These are phyloP conservation scores for Cydia amplana DNA, from an alignment of 1,140 invertebrate genomes.

Conservation along the genomic window DNA sequence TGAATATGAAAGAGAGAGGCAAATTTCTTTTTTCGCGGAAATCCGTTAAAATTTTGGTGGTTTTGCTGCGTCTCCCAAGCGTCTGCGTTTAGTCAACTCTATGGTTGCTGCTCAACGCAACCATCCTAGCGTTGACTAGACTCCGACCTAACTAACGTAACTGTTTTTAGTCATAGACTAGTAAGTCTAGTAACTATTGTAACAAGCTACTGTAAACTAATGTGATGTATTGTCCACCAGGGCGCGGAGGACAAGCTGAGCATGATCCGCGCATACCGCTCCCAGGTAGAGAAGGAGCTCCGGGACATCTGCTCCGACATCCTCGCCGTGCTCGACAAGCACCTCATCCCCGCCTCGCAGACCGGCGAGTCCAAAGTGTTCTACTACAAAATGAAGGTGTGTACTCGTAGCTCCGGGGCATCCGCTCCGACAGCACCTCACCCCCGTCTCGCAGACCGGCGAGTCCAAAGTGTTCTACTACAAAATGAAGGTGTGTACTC, in stretches of 20 bases:
- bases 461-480: conserved; percentile 99
- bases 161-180: too few species aligned
- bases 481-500: too few species aligned
- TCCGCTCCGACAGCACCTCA: conserved; percentile 97
- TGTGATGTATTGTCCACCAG: conserved; percentile 62
- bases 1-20: too few species aligned
- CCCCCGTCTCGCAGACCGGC: conserved; percentile 93
- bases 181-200: too few species aligned
- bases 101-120: too few species aligned
- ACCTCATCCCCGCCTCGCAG: conserved; percentile 94
- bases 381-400: conserved; percentile 99
- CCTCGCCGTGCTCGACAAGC: conserved; percentile 94
- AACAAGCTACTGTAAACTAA: too few species aligned
- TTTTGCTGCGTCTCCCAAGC: too few species aligned
- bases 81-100: too few species aligned
- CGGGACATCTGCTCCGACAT: conserved; percentile 98
- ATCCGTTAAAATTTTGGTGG: too few species aligned
- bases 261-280: conserved; percentile 95
- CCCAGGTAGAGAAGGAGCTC: conserved; percentile 97
- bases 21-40: too few species aligned
- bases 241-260: conserved; percentile 93
- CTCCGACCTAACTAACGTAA: too few species aligned
- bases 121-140: too few species aligned
- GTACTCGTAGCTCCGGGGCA: conserved; percentile 96
- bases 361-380: conserved; percentile 98